Evolutionary conservation across 2,113 vertebrate species (phyloP), one percentile per base, ranked within the genome.

Genomic region (Periophthalmus modestus): DNA sequence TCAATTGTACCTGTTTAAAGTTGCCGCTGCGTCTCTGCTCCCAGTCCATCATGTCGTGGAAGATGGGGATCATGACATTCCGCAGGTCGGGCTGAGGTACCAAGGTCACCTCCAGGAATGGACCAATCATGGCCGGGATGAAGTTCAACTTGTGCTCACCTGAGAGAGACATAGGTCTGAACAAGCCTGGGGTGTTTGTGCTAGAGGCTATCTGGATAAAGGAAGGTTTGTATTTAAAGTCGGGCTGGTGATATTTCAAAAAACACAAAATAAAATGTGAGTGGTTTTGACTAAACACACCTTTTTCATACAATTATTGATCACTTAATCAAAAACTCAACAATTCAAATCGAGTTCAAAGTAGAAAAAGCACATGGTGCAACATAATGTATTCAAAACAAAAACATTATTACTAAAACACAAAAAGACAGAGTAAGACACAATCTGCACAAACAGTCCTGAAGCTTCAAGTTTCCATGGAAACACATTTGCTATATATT

Each of bases 21-120:
- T 96, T 99, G 68, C 98, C 98, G 16, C 96, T 98, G 73, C 96
- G 93, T 33, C 97, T 94, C 92, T 99, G 97, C 82, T 99, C 98
- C 98, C 98, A 99, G 81, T 99, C 96, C 97, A 99, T 99, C 97
- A 99, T 99, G 88, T 99, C 98, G 16, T 99, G 98, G 86, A 99
- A 99, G 89, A 99, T 98, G 46, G 98, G 98, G 90, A 99, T 99
- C 97, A 99, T 98, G 82, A 99, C 98, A 75, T 98, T 99, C 70
- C 98, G 94, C 72, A 99, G 93, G 85, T 99, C 98, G 3, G 97
- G 94, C 86, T 99, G 98, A 63, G 98, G 98, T 59, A 99, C 98
- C 89, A 99, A 88, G 18, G 98, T 99, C 87, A 99, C 97, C 93
- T 99, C 98, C 79, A 99, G 92, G 89, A 99, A 99, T 0, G 97